phyloP scores from a whole-genome alignment of 2,113 vertebrate genomes.

The Cottus gobio region DNA sequence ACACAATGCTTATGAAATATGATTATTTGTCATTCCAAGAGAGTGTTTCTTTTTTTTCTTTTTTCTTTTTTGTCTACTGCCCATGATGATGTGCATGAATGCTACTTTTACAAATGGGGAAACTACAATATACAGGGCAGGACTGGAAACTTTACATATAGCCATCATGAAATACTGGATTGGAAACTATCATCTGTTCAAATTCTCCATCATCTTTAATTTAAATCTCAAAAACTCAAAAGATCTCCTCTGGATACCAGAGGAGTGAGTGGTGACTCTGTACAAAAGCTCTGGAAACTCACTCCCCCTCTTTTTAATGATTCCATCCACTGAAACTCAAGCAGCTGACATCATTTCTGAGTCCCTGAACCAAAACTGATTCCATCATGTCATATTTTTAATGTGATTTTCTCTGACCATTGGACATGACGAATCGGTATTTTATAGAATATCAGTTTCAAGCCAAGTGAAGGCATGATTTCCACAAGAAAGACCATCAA shows the following conservation, averaged over 20 bases:
- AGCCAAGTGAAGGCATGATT: conserved; percentile 10
- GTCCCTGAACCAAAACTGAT: conserved; percentile 68
- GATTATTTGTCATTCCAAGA: conserved; percentile 53
- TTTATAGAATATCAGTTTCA: conserved; percentile 43
- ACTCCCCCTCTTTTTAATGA: conserved; percentile 69
- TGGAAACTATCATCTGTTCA: conserved; percentile 63
- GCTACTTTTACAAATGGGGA: conserved; percentile 54
- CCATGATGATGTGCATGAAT: conserved; percentile 42
- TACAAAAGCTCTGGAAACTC: conserved; percentile 70
- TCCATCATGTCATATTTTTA: conserved; percentile 72
- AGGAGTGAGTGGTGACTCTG: conserved; percentile 49
- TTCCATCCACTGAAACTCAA: conserved; percentile 78
- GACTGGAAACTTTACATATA: conserved; percentile 60
- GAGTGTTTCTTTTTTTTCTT: conserved; percentile 17
- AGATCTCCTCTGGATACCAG: conserved; percentile 57
- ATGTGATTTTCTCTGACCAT: conserved; percentile 43
- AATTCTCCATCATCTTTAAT: conserved; percentile 71
- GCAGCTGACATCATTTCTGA: conserved; percentile 76
- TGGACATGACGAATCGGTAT: conserved; percentile 31
- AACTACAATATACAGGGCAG: conserved; percentile 31
- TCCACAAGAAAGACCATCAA: conserved; percentile 13
- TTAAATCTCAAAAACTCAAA: conserved; percentile 63
- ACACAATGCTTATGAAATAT: conserved; percentile 69
- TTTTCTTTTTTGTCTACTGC: conserved; percentile 12
- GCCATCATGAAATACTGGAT: conserved; percentile 13